These are phyloP conservation scores for Trematocara caparti DNA, from an alignment of 2,797 vertebrate genomes.

Conservation along the genomic window DNA sequence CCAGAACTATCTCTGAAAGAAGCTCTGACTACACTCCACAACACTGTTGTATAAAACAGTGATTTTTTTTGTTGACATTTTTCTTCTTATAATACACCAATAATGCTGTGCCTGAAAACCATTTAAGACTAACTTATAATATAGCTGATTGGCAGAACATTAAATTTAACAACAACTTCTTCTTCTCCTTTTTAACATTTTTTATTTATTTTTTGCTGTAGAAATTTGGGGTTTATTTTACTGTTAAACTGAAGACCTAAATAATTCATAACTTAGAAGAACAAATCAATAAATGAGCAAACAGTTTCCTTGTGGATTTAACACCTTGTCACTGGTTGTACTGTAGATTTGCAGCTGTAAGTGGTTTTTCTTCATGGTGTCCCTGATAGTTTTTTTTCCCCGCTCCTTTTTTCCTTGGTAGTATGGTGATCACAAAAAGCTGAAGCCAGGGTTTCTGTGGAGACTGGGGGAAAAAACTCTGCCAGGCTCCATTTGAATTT, in stretches of 20 bases:
- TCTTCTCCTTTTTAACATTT: not conserved
- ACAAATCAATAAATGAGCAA: not conserved
- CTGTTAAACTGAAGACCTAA: not conserved
- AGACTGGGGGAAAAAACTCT: conserved; percentile 14
- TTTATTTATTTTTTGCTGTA: not conserved
- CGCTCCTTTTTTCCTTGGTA: not conserved
- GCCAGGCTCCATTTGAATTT: conserved; percentile 49
- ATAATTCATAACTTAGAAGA: not conserved
- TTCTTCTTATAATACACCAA: not conserved
- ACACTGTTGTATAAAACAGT: not conserved
- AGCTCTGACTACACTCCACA: not conserved
- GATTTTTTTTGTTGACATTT: not conserved
- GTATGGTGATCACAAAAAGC: conserved; percentile 20
- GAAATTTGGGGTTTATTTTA: not conserved
- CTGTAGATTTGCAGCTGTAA: not conserved
- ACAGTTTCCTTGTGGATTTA: not conserved
- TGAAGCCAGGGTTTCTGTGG: conserved; percentile 26
- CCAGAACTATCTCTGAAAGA: not conserved
- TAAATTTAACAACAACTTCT: not conserved
- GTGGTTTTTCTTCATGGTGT: not conserved
- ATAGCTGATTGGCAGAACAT: not conserved
- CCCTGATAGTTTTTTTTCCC: not conserved
- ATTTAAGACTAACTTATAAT: not conserved
- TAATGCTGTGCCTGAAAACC: not conserved
- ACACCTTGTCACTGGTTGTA: not conserved